Base-by-base conservation (phyloP, 2,797 vertebrate genomes). In the Eleutherodactylus coqui region DNA sequence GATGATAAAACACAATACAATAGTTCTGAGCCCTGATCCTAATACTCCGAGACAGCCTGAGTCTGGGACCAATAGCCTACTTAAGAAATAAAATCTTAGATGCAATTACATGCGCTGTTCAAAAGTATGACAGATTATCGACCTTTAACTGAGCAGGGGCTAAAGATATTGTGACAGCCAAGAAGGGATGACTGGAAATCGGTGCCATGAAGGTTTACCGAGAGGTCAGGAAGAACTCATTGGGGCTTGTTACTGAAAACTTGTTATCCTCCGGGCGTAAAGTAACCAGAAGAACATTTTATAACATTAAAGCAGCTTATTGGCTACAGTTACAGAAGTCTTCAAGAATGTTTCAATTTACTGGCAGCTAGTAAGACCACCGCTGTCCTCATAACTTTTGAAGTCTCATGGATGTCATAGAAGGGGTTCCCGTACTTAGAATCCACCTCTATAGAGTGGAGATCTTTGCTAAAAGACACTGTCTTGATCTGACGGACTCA, bases 61-160 rank as follows among this genome's bases (percentile, higher is more conserved):
- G 80, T 82, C 67, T 73, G 67, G 49, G 80, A 73, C 80, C 80
- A 82, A 82, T 82, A 82, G 47, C 27, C 67, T 72, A 82, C 80
- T 82, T 55, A 82, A 43, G 49, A 58, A 72, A 82, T 72, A 38
- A 82, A 41, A 82, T 36, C 67, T 45, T 41, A 82, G 80, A 82
- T 73, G 67, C 80, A 82, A 58, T 82, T 82, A 82, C 80, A 38
- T 58, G 47, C 11, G 64, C 67, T 29, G 14, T 58, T 58, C 49
- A 55, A 73, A 53, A 82, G 47, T 70, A 82, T 82, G 64, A 82
- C 80, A 73, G 80, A 72, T 41, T 72, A 82, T 82, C 67, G 64
- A 82, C 55, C 41, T 45, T 64, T 64, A 60, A 78, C 38, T 78
- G 51, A 58, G 75, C 53, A 58, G 11, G 55, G 58, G 36, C 58